Base-by-base conservation (phyloP, 2,113 vertebrate species). In the Ciconia maguari region DNA sequence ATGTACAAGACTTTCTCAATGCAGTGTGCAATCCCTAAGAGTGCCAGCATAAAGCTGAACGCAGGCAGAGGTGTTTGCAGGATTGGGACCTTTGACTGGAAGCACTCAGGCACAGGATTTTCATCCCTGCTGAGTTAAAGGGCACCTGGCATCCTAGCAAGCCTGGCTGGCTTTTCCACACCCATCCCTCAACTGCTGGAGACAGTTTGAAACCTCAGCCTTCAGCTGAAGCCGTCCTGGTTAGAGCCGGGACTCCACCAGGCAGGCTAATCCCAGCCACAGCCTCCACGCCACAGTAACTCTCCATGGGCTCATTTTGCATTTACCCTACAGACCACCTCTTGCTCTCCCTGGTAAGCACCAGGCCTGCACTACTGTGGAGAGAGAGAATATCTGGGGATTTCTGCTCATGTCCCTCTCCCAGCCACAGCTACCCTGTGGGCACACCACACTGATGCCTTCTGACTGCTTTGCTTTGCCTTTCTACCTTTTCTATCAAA, bases 361-460 rank as follows among this genome's bases (percentile, higher is more conserved):
- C 10, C 6, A 8, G 52, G 19, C 41, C 52, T 34, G 44, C 29
- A 7, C 16, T 27, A 60, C 32, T 2, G 2, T 13, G 44, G 13
- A 58, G 27, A 65, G 9, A 20, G 29, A 76, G 13, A 44, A 38
- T 46, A 48, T 26, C 36, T n/a, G 26, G 51, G 25, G 16, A 26
- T 32, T 89, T 61, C 80, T 84, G 38, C 34, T 55, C 25, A 11
- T 20, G 16, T 12, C 41, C 10, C 15, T 48, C 44, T 84, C 29
- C 34, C 27, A 34, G 36, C 48, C 26, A 51, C 42, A 30, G 16
- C 29, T n/a, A 32, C 34, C 17, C 52, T 21, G 20, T 2, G 3
- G 16, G 10, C 24, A 58, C 0, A 0, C 52, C 52, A 19, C 54
- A 44, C 9, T 10, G 2, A 34, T n/a, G 20, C 7, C 19, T 34